A percentile compares a stretch with the other conserved stretches of the same genome.
Evolutionary conservation across 30 jellyfish, hydroid and myxozoan genomes (phyloP).

Genomic region (Aurelia sp.): DNA sequence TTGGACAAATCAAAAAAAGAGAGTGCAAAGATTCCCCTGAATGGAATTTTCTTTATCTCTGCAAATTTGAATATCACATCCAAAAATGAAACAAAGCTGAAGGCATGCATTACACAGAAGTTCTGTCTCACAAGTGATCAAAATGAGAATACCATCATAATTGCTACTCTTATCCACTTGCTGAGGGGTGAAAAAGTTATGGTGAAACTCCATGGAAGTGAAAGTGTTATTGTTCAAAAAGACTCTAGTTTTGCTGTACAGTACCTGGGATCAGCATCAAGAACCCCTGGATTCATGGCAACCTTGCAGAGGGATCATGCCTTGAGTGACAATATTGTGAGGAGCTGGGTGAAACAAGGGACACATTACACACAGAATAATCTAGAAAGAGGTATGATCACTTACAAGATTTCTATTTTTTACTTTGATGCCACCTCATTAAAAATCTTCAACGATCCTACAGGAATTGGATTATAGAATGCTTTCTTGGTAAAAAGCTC

Average conservation of each 20-base stretch:
- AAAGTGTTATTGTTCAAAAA: conserved; percentile 4
- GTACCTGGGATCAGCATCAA: conserved; percentile 43
- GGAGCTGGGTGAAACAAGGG: conserved; percentile 19
- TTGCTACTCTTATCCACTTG: conserved; percentile 15
- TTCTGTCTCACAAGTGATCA: conserved; percentile 36
- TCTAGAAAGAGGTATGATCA: no score
- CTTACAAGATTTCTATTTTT: no score
- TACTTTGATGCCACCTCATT: no score
- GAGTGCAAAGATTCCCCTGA: conserved; percentile 10
- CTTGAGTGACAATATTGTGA: neutral
- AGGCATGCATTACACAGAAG: conserved; percentile 15
- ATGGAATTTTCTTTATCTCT: conserved; percentile 28
- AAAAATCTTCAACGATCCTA: no score
- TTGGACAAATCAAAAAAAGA: conserved; percentile 1
- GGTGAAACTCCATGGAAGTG: conserved; percentile 6
- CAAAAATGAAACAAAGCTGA: neutral
- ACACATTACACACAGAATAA: neutral
- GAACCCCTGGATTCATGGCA: conserved; percentile 36
- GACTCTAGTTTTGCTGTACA: conserved; percentile 51
- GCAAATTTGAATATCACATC: conserved; percentile 33
- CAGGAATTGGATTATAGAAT: no score
- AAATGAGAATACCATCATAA: conserved; percentile 34
- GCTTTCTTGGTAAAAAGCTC: no score
- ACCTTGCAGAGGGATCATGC: neutral
- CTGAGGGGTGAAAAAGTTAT: conserved; percentile 3